A percentile compares a stretch with the other conserved stretches of the same genome.
These are phyloP conservation scores for Cichlasoma orientale DNA, from an alignment of 2,797 vertebrate species.

Conservation along the genomic window DNA sequence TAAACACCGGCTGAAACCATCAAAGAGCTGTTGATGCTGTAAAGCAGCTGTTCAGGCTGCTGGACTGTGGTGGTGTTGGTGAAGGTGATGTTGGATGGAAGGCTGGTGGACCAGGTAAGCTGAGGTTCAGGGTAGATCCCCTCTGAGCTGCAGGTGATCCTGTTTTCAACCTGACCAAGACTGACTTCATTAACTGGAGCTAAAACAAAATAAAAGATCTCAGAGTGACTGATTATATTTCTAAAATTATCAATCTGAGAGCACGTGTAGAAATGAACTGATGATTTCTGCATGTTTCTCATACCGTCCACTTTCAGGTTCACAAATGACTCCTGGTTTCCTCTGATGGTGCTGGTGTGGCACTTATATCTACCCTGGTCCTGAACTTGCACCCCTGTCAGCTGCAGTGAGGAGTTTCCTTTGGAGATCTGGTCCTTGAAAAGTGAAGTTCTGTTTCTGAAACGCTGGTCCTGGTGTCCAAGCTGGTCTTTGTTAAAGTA, in stretches of 20 bases:
- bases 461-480: not conserved
- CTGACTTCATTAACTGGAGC: slow-evolving; percentile 25
- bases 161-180: slow-evolving; percentile 29
- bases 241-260: too few species aligned
- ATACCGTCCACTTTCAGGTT: too few species aligned
- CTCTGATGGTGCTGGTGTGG: not conserved
- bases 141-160: not conserved
- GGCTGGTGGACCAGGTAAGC: not conserved
- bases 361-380: not conserved
- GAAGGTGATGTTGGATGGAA: slow-evolving; percentile 15
- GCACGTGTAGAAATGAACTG: not conserved
- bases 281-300: not conserved
- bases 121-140: not conserved
- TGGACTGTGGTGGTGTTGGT: not conserved
- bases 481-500: slow-evolving; percentile 28
- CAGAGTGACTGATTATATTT: too few species aligned
- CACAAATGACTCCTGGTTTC: not conserved
- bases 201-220: not conserved
- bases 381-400: not conserved
- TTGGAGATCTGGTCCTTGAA: not conserved
- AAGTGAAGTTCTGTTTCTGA: not conserved
- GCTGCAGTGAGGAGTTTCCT: not conserved
- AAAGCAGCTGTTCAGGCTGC: not conserved
- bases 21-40: not conserved
- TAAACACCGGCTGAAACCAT: not conserved